phyloP scores from a whole-genome alignment of 2,797 vertebrate species.

The Natrix natrix region DNA sequence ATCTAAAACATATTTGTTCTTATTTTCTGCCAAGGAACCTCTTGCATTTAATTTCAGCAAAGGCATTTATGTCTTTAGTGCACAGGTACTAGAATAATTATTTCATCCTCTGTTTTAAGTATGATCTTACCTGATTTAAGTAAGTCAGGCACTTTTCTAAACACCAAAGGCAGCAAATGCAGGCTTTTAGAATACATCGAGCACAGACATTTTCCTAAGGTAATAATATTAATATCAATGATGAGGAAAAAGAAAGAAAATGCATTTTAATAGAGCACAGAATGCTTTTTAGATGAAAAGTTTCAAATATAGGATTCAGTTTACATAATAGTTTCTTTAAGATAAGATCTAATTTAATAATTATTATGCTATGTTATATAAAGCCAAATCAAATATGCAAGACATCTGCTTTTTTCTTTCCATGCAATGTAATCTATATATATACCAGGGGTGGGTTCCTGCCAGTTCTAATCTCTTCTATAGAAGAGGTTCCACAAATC shows the following conservation, averaged over 20 bases:
- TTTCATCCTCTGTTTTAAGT: not conserved
- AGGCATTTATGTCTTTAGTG: conserved; percentile 21
- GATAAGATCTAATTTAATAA: not conserved
- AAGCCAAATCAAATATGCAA: not conserved
- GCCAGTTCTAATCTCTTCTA: too few relatives aligned
- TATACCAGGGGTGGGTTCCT: too few relatives aligned
- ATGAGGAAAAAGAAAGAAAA: conserved; percentile 24
- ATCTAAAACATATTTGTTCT: conserved; percentile 10
- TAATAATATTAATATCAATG: not conserved
- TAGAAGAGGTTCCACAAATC: too few relatives aligned
- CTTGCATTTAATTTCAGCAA: conserved; percentile 41
- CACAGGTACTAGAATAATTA: conserved; percentile 6
- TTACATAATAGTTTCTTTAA: not conserved
- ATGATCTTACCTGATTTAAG: conserved; percentile 89
- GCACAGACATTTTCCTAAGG: conserved; percentile 91
- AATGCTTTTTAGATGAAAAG: not conserved
- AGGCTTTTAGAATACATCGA: conserved; percentile 91
- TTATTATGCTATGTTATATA: not conserved
- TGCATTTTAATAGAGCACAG: conserved; percentile 22
- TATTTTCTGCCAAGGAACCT: conserved; percentile 12
- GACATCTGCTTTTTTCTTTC: not conserved
- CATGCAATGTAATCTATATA: not conserved
- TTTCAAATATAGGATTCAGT: not conserved
- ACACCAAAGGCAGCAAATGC: conserved; percentile 99
- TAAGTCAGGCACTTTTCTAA: conserved; percentile 99